phyloP scores from a whole-genome alignment of 1,140 invertebrate species.

The Stenopsyche tienmushanensis region DNA sequence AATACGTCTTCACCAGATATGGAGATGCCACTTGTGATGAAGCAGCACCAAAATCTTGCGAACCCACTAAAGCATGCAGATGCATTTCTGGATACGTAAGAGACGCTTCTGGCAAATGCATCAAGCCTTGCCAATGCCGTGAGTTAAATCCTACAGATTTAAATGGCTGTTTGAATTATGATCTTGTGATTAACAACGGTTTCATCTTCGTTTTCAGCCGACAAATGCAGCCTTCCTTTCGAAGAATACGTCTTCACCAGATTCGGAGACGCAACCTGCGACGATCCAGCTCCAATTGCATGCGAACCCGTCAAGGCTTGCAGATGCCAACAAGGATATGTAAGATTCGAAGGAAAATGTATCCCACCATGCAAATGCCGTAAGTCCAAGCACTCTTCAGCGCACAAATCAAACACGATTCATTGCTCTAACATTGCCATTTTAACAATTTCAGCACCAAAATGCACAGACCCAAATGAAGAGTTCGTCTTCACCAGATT shows the following conservation, averaged over 20 bases:
- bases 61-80: neutral
- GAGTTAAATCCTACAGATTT: neutral
- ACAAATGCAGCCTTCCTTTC: neutral
- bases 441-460: constrained; percentile 7
- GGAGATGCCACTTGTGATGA: constrained; percentile 1
- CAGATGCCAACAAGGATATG: constrained; percentile 9
- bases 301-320: neutral
- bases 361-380: constrained; percentile 9
- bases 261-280: neutral
- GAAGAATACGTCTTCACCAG: neutral
- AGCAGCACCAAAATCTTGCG: neutral
- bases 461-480: constrained; percentile 7
- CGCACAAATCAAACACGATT: neutral
- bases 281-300: neutral
- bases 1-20: neutral
- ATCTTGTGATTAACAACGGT: neutral
- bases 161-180: neutral
- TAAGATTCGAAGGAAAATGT: constrained; percentile 15
- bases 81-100: constrained; percentile 14
- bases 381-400: neutral
- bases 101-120: neutral
- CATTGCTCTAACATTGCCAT: neutral
- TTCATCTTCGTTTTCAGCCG: neutral
- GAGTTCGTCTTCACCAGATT: neutral
- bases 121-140: constrained; percentile 4